Base-by-base conservation (phyloP, 2,113 vertebrate genomes). In the Taxidea taxus region DNA sequence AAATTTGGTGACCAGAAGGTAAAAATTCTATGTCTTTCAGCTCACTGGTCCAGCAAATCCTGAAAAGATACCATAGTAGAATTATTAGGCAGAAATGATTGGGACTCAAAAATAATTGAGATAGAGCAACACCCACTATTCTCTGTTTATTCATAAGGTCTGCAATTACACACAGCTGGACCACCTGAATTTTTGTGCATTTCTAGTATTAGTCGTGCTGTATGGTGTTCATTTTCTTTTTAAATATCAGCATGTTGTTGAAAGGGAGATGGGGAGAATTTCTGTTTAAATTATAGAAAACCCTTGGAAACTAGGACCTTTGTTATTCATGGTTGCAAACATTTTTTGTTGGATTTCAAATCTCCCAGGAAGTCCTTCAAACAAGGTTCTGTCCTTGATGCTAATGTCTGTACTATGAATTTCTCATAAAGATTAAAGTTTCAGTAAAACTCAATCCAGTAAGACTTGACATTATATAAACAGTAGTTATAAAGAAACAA, bases 301-400 rank as follows among this genome's bases (percentile, higher is more conserved):
- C 39, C 13, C 72, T 77, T 83, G 78, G 64, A 95, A 94, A 82
- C 39, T 39, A 62, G 39, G n/a, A 60, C 34, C 90, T 95, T 75
- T 56, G 13, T 77, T 92, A 31, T 83, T 92, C 21, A 12, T 90
- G 39, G 39, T 58, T 86, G 64, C 85, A 64, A 64, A 37, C 25
- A 70, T 91, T 42, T 89, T 78, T 94, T 90, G 51, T 66, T 90
- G 3, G 39, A 49, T 31, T 88, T 92, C 77, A 91, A 84, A 74
- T 97, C n/a, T 91, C 81, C 56, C n/a, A 78, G 34, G n/a, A 97
- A 92, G 66, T 86, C 54, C 87, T 37, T n/a, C 64, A 96, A 37
- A 72, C 37, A 70, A 6, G 89, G 37, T 94, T 83, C 49, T 95
- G 31, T 56, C 51, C 72, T 94, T 70, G 31, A 86, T 86, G 42